These are phyloP conservation scores for Calameuta pallipes DNA, from an alignment of 2,888 invertebrate species.

Conservation along the genomic window DNA sequence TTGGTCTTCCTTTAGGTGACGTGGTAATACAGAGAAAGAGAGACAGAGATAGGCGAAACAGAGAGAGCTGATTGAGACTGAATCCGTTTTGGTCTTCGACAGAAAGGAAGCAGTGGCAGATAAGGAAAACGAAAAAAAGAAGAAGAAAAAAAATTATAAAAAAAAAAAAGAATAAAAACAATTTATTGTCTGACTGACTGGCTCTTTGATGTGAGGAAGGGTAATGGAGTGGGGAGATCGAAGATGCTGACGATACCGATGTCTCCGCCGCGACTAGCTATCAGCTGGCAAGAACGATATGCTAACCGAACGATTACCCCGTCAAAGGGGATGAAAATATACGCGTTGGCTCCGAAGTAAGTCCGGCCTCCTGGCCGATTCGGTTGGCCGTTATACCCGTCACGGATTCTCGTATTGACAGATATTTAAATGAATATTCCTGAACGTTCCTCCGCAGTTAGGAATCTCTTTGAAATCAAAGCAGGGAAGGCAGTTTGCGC, in stretches of 20 bases:
- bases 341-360: neutral
- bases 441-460: constrained; percentile 59
- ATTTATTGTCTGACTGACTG: neutral
- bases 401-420: constrained; percentile 54
- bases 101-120: neutral
- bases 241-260: neutral
- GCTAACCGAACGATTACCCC: neutral
- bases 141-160: too few species aligned
- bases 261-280: neutral
- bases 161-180: neutral
- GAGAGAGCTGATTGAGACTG: neutral
- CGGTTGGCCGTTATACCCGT: constrained; percentile 33
- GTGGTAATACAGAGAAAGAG: constrained; percentile 25
- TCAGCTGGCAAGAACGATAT: neutral
- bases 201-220: neutral
- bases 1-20: constrained; percentile 6
- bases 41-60: constrained; percentile 23
- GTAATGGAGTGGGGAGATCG: neutral
- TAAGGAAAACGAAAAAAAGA: constrained; percentile 12
- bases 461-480: constrained; percentile 61
- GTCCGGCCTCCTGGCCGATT: constrained; percentile 2
- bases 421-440: constrained; percentile 65
- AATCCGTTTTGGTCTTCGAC: neutral
- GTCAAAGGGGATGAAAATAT: constrained; percentile 1
- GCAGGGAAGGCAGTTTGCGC: constrained; percentile 34